Percentiles rank a stretch among this genome's conserved stretches.
Evolutionary conservation across 2,888 invertebrate species (phyloP).

Genomic region (Polydrusus tereticollis): DNA sequence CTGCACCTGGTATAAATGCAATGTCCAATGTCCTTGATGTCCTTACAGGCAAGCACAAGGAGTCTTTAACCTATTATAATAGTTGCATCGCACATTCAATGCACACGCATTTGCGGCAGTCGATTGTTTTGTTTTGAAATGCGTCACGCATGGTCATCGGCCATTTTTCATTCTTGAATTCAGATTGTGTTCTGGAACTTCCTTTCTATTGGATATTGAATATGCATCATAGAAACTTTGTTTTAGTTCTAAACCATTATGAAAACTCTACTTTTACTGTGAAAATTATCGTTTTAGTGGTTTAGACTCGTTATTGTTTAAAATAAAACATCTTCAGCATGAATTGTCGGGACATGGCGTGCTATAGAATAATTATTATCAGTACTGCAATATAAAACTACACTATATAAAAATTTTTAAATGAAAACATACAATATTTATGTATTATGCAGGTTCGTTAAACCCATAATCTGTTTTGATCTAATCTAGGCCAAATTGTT

Average conservation of each 20-base stretch:
- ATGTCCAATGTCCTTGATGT: slow-evolving; percentile 44
- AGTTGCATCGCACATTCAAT: slow-evolving; percentile 46
- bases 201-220: slow-evolving; percentile 11
- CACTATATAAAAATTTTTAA: background rate
- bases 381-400: background rate
- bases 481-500: slow-evolving; percentile 43
- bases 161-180: slow-evolving; percentile 25
- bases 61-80: slow-evolving; percentile 50
- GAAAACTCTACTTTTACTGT: background rate
- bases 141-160: slow-evolving; percentile 35
- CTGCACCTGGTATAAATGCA: slow-evolving; percentile 7
- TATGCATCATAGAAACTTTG: background rate
- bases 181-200: slow-evolving; percentile 30
- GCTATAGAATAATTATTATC: background rate
- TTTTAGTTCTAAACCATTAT: background rate
- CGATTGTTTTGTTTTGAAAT: slow-evolving; percentile 43
- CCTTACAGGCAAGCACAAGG: slow-evolving; percentile 31
- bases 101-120: slow-evolving; percentile 44
- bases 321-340: background rate
- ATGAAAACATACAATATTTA: background rate
- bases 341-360: background rate
- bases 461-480: slow-evolving; percentile 39
- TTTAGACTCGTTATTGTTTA: background rate
- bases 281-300: background rate
- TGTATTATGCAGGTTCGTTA: slow-evolving; percentile 35